A percentile compares a stretch with the other conserved stretches of the same genome.
Conservation (phyloP, 2,888 invertebrate species). For the Orthosia gothica region DNA sequence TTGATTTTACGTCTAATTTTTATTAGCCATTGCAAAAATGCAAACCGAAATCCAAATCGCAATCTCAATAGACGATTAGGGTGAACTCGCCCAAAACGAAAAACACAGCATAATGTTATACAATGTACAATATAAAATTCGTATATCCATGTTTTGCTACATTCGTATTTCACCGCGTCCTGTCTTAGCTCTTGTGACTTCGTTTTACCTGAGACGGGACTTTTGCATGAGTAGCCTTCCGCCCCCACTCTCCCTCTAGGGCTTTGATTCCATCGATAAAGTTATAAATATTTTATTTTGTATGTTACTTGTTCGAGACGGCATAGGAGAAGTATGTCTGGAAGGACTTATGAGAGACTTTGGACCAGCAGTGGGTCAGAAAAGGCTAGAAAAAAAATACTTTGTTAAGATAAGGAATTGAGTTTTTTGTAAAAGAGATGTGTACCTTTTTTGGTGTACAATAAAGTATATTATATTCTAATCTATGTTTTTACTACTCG, state of each 20-base stretch:
- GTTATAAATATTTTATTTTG: not conserved
- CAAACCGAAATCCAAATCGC: not conserved
- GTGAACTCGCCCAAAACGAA: slow-evolving; percentile 45
- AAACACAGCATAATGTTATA: slow-evolving; percentile 56
- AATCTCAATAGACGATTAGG: not conserved
- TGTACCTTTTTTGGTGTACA: too few relatives aligned
- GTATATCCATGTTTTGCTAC: slow-evolving; percentile 69
- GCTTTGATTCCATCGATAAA: slow-evolving; percentile 66
- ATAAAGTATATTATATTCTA: too few relatives aligned
- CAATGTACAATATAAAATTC: slow-evolving; percentile 46
- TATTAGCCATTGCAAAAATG: not conserved
- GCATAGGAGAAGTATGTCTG: too few relatives aligned
- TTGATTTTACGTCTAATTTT: not conserved
- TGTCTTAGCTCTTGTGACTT: slow-evolving; percentile 79
- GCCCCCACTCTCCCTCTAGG: slow-evolving; percentile 71
- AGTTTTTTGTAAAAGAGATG: too few relatives aligned
- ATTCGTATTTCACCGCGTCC: slow-evolving; percentile 71
- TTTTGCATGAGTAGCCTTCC: slow-evolving; percentile 81
- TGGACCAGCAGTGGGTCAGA: too few relatives aligned
- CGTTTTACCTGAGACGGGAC: slow-evolving; percentile 81
- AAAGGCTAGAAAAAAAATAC: too few relatives aligned
- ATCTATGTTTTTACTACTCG: not conserved
- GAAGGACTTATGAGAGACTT: too few relatives aligned
- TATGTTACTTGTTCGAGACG: too few relatives aligned
- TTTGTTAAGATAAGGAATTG: too few relatives aligned